Base-by-base conservation (phyloP, 2,888 invertebrate genomes). In the Orthosia gracilis region DNA sequence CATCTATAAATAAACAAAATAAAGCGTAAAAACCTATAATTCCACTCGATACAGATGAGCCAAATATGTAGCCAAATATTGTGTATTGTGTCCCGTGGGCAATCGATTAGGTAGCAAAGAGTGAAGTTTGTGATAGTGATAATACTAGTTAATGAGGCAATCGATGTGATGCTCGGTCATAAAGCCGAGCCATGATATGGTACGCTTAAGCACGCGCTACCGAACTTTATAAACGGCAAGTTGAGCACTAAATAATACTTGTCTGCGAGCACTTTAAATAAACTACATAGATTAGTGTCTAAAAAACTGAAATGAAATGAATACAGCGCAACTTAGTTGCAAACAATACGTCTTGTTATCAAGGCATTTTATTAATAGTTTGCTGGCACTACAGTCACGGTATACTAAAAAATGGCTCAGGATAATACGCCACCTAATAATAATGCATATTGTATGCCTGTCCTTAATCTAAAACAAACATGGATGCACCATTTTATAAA, bases 1-100 rank as follows among this genome's bases (percentile, higher is more conserved):
- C 88, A 91, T 95, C 95, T 94, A 79, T 17, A 85, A 78, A 55
- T 69, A 80, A 79, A 75, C 65, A 80, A 54, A 71, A 57, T 45
- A 45, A 45, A 50, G 2, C 23, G 50, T 55, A 70, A 54, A 21
- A 50, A 69, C 55, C 50, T 62, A 61, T 64, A 67, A 65, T n/a
- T 59, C 50, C 55, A 57, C 47, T 15, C n/a, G 18, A 26, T 13
- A 55, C 18, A 4, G 58, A 50, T 18, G 49, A 52, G 58, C 21
- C 21, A n/a, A 52, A 74, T 67, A 69, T 68, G 49, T 59, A n/a
- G n/a, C n/a, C n/a, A n/a, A n/a, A n/a, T n/a, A n/a, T n/a, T n/a
- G 68, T 67, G 66, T 63, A 54, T 31, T 1, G 18, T 64, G 65
- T 69, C 59, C 67, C 45, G 31, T 59, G 66, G 69, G 64, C 58